Evolutionary conservation across 2,113 vertebrate genomes (phyloP).

Genomic region (Amphiprion ocellaris): DNA sequence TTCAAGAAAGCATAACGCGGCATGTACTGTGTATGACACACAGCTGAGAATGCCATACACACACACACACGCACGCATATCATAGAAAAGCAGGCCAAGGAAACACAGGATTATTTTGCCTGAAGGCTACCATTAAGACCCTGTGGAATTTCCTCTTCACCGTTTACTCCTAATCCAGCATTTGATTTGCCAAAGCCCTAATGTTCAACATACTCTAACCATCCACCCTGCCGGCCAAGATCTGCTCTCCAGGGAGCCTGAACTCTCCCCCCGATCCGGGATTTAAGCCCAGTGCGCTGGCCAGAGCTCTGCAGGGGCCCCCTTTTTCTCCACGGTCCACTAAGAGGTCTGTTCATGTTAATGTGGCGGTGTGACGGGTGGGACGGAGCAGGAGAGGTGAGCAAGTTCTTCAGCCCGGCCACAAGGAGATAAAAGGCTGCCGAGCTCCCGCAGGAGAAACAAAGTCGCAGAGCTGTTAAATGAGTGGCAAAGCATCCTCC

Average conservation of each 20-base stretch:
- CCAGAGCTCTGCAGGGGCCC: slow-evolving; percentile 24
- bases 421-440: slow-evolving; percentile 54
- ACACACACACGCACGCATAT: not conserved
- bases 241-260: slow-evolving; percentile 42
- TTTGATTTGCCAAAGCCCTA: slow-evolving; percentile 64
- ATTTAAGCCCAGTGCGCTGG: slow-evolving; percentile 40
- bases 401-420: slow-evolving; percentile 24
- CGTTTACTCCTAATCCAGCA: slow-evolving; percentile 56
- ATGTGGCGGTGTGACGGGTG: slow-evolving; percentile 42
- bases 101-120: slow-evolving; percentile 32
- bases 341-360: slow-evolving; percentile 60
- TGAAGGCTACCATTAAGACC: slow-evolving; percentile 36
- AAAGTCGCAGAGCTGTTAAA: slow-evolving; percentile 55
- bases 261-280: slow-evolving; percentile 55
- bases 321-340: slow-evolving; percentile 41
- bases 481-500: slow-evolving; percentile 58
- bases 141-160: slow-evolving; percentile 33
- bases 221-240: slow-evolving; percentile 52
- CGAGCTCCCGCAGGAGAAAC: slow-evolving; percentile 38
- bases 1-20: slow-evolving; percentile 6
- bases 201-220: slow-evolving; percentile 54
- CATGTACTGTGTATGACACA: slow-evolving; percentile 1
- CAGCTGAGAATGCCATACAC: not conserved
- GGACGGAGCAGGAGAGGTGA: slow-evolving; percentile 32
- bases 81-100: not conserved